These are phyloP conservation scores for Melipona bicolor DNA, from an alignment of 2,888 invertebrate species.

Conservation along the genomic window DNA sequence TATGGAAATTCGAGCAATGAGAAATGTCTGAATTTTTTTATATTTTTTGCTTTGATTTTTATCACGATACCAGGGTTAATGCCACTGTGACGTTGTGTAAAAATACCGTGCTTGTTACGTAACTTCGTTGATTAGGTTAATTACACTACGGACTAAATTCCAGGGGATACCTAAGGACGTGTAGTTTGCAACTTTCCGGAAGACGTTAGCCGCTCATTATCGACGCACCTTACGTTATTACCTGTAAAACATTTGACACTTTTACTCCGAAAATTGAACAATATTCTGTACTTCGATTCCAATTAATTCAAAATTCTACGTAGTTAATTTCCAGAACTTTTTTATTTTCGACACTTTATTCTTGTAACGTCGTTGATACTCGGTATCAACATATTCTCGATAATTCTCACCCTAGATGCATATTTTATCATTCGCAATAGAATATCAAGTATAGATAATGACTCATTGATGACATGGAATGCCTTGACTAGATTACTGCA, in stretches of 20 bases:
- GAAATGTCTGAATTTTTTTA: not conserved
- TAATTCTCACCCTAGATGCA: constrained; percentile 66
- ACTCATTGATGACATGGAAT: constrained; percentile 47
- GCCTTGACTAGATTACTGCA: constrained; percentile 32
- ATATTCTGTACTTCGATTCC: constrained; percentile 47
- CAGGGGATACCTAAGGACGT: constrained; percentile 30
- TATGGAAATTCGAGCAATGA: not conserved
- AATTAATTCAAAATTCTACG: too few species aligned
- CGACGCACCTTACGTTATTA: constrained; percentile 71
- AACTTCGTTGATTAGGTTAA: constrained; percentile 28
- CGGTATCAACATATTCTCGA: not conserved
- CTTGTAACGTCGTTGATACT: constrained; percentile 5
- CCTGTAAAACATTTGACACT: constrained; percentile 71
- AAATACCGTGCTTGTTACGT: constrained; percentile 10
- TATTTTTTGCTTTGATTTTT: not conserved
- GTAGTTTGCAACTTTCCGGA: constrained; percentile 44
- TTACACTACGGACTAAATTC: constrained; percentile 2
- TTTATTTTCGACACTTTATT: too few species aligned
- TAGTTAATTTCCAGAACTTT: too few species aligned
- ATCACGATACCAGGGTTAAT: not conserved
- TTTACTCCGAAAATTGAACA: constrained; percentile 69
- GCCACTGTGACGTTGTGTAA: not conserved
- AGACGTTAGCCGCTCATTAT: constrained; percentile 56
- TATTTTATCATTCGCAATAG: constrained; percentile 61
- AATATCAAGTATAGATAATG: constrained; percentile 53